Conservation (phyloP, 2,797 vertebrate species). For the Megalops cyprinoides region DNA sequence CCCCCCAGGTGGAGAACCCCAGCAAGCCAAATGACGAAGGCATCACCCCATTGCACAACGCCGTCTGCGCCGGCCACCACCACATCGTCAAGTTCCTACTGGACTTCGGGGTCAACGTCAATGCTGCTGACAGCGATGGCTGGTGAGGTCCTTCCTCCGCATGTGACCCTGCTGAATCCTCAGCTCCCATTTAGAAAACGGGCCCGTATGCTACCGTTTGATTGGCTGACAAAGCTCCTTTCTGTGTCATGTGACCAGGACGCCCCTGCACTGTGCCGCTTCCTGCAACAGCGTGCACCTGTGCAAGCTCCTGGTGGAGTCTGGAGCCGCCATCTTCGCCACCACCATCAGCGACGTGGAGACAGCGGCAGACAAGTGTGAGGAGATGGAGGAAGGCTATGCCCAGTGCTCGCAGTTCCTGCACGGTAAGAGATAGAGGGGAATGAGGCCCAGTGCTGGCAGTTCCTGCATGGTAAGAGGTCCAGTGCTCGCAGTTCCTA, state of each 20-base stretch:
- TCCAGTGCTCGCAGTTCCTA: too few relatives aligned
- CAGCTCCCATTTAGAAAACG: too few relatives aligned
- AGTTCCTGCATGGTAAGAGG: too few relatives aligned
- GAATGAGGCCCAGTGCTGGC: background rate
- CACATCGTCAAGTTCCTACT: constrained; percentile 97
- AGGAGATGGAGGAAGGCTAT: constrained; percentile 97
- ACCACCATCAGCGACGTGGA: constrained; percentile 97
- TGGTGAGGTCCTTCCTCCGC: constrained; percentile 79
- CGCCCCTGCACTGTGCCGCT: constrained; percentile 94
- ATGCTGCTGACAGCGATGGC: constrained; percentile 95
- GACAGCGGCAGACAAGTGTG: constrained; percentile 97
- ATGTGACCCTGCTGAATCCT: background rate
- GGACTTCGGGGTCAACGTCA: constrained; percentile 98
- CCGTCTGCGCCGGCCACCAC: constrained; percentile 96
- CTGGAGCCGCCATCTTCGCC: constrained; percentile 94
- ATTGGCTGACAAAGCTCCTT: background rate
- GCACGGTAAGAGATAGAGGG: constrained; percentile 75
- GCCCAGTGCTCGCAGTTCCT: constrained; percentile 98
- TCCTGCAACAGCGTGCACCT: constrained; percentile 99
- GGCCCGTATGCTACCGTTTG: too few relatives aligned
- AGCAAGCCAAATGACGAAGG: constrained; percentile 98
- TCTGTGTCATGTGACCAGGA: constrained; percentile 72
- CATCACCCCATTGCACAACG: constrained; percentile 95
- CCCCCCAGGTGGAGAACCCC: constrained; percentile 92
- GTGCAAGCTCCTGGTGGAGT: constrained; percentile 95